phyloP scores from a whole-genome alignment of 2,888 invertebrate species.

The Stenurella melanura region DNA sequence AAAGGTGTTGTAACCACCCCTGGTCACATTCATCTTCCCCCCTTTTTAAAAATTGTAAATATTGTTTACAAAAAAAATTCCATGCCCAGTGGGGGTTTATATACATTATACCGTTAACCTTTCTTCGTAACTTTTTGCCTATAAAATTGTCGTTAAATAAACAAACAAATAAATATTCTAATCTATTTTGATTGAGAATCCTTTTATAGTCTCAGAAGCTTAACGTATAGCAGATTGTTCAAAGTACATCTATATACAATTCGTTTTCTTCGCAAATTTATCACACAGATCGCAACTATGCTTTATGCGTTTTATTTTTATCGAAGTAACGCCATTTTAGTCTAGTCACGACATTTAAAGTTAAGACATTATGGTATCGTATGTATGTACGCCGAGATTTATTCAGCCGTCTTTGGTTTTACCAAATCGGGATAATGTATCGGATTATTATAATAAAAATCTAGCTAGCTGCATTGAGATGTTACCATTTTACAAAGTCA shows the following conservation, averaged over 20 bases:
- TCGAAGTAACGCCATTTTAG: slow-evolving; percentile 13
- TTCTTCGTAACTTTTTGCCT: no score
- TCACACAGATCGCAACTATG: slow-evolving; percentile 12
- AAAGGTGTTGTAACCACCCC: no score
- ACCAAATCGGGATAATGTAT: neutral
- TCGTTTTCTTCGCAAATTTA: slow-evolving; percentile 14
- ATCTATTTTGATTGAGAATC: no score
- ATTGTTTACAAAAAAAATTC: no score
- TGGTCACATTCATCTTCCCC: no score
- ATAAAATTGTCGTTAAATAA: no score
- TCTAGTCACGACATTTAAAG: slow-evolving; percentile 24
- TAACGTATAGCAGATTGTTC: neutral
- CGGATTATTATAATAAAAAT: neutral
- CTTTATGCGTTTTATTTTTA: slow-evolving; percentile 21
- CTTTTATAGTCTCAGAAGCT: no score
- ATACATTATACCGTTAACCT: no score
- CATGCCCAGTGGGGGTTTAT: no score
- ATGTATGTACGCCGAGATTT: slow-evolving; percentile 1
- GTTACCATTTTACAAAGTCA: neutral
- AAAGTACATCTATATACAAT: neutral
- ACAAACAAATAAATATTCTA: no score
- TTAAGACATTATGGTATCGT: slow-evolving; percentile 21
- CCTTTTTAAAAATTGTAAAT: no score
- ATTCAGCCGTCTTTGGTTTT: neutral
- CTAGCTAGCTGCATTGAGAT: neutral